Base-by-base conservation (phyloP, 2,797 vertebrate genomes). In the Vipera latastei region DNA sequence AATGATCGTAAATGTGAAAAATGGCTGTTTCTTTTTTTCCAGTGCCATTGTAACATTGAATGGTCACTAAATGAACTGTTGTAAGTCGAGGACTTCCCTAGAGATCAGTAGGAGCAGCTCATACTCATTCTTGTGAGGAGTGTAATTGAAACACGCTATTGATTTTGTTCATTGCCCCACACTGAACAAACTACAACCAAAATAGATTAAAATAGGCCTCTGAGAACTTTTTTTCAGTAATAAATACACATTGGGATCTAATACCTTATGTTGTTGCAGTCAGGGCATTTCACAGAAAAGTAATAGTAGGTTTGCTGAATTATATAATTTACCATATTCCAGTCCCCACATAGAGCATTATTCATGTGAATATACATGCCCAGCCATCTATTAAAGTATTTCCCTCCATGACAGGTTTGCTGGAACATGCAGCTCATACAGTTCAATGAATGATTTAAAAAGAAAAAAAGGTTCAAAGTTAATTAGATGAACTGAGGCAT, bases 271-370 rank as follows among this genome's bases (percentile, higher is more conserved):
- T 28, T 93, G 0, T 73, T 57, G 0, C 13, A 78, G 5, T 3
- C 48, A 38, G 48, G 53, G 91, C 22, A 6, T 55, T 16, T 22
- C 44, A 48, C 0, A 63, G 69, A 8, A 0, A 7, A 8, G 32
- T 65, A 44, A 25, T 44, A 88, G 90, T 90, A 69, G 7, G 9
- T 28, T 90, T n/a, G 20, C 78, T 94, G 86, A 78, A 93, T 92
- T 56, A 78, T 13, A 32, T 51, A 78, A 28, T 88, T 92, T 61
- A 86, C 3, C 51, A 51, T 90, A 89, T 56, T 85, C 65, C 44
- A 6, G 91, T 88, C 88, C 88, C 83, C 20, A 32, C 2, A 0
- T 9, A 92, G 65, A 90, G 20, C 2, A 8, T 85, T n/a, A 32
- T 18, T 89, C 61, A 78, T 88, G 51, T 12, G 0, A 25, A 56